Evolutionary conservation across 1,140 invertebrate genomes (phyloP).

Genomic region (Nasonia giraulti): DNA sequence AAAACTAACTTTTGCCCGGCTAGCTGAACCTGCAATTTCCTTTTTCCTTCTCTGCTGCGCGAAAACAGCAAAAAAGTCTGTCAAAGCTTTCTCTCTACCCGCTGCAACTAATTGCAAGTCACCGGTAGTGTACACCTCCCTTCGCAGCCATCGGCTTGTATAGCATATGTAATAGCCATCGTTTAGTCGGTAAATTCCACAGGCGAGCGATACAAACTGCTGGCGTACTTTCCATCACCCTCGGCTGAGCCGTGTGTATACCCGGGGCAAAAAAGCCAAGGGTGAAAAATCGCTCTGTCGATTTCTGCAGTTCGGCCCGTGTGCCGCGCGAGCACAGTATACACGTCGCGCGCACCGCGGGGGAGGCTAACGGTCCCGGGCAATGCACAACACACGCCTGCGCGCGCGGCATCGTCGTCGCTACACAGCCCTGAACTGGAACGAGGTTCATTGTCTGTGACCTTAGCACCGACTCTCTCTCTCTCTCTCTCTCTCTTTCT

Average conservation of each 20-base stretch:
- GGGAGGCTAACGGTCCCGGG: slow-evolving; percentile 19
- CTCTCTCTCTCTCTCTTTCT: neutral
- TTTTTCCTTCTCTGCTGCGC: too few species aligned
- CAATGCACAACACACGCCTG: neutral
- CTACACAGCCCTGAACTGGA: slow-evolving; percentile 54
- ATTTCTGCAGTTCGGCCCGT: neutral
- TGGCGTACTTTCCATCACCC: too few species aligned
- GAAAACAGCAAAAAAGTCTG: too few species aligned
- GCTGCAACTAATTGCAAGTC: too few species aligned
- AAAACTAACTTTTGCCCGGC: neutral
- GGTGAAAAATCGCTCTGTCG: neutral
- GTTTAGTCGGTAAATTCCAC: too few species aligned
- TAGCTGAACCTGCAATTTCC: too few species aligned
- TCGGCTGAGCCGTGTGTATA: neutral
- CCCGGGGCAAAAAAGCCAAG: neutral
- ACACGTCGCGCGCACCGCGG: neutral
- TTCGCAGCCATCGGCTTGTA: too few species aligned
- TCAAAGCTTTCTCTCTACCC: too few species aligned
- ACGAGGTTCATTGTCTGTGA: slow-evolving; percentile 64
- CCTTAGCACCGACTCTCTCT: slow-evolving; percentile 53
- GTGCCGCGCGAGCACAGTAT: neutral
- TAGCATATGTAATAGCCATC: too few species aligned
- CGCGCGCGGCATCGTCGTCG: neutral
- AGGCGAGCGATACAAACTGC: too few species aligned
- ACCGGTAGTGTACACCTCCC: too few species aligned